Evolutionary conservation across 2,113 vertebrate genomes (phyloP).

Genomic region (Cisticola juncidis): DNA sequence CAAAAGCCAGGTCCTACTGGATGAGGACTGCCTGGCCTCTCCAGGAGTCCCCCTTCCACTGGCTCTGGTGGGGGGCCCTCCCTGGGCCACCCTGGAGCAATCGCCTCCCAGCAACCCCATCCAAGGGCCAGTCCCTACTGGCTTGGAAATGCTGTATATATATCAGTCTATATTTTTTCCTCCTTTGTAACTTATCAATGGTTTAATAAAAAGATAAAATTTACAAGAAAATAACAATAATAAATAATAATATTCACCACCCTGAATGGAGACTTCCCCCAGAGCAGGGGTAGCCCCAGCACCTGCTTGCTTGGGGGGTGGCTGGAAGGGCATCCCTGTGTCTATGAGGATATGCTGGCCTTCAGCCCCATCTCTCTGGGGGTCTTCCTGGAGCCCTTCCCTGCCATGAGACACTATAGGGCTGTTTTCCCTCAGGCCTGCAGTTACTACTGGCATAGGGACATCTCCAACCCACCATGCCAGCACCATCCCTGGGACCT

Average conservation of each 20-base stretch:
- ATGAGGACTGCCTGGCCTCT: not conserved
- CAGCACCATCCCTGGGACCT: not conserved
- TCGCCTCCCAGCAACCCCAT: not conserved
- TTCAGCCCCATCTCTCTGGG: not conserved
- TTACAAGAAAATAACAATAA: slow-evolving; percentile 15
- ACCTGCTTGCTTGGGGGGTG: not conserved
- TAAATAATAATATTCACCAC: not conserved
- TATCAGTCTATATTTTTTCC: slow-evolving; percentile 71
- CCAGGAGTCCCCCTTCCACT: not conserved
- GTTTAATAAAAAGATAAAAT: slow-evolving; percentile 72
- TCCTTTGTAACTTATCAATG: slow-evolving; percentile 73
- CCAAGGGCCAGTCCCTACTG: slow-evolving; percentile 17
- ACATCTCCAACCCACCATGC: not conserved
- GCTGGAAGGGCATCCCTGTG: not conserved
- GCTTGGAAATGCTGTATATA: slow-evolving; percentile 68
- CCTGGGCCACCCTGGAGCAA: not conserved
- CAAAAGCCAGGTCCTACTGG: not conserved
- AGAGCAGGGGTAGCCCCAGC: not conserved
- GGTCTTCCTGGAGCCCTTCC: not conserved
- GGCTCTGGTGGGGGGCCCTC: not conserved
- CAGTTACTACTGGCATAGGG: not conserved
- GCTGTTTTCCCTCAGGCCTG: not conserved
- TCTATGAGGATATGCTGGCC: not conserved
- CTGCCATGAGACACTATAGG: not conserved
- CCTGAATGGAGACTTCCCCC: not conserved